Evolutionary conservation across 2,888 invertebrate species (phyloP).

Genomic region (Nomada goodeniana): DNA sequence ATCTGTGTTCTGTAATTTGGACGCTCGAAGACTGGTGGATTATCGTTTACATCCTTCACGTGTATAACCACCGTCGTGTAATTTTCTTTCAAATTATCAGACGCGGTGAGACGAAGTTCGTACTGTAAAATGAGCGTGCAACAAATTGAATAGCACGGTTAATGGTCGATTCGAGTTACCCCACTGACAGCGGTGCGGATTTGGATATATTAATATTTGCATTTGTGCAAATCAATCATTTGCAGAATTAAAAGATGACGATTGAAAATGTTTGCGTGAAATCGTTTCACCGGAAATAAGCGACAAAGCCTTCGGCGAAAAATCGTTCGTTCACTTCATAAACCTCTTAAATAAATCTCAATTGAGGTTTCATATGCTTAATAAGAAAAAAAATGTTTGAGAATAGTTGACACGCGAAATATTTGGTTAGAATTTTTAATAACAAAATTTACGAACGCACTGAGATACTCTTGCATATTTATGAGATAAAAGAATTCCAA

Average conservation of each 20-base stretch:
- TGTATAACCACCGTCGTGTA: constrained; percentile 98
- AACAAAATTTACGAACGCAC: neutral
- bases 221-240: too few species aligned
- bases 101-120: constrained; percentile 96
- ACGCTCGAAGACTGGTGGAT: constrained; percentile 97
- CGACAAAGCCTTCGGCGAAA: too few species aligned
- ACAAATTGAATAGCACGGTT: neutral
- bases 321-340: too few species aligned
- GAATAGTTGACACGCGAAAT: too few species aligned
- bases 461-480: neutral
- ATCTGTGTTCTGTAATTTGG: constrained; percentile 98
- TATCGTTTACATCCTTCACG: constrained; percentile 99
- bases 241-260: too few species aligned
- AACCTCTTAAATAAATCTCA: too few species aligned
- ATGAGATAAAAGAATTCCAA: neutral
- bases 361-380: neutral
- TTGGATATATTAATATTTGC: neutral
- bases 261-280: too few species aligned
- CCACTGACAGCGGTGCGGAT: neutral
- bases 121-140: constrained; percentile 87
- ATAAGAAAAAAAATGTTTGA: too few species aligned
- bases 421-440: too few species aligned
- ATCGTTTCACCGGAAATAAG: too few species aligned
- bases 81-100: constrained; percentile 98
- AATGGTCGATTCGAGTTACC: neutral